Evolutionary conservation across 2,113 vertebrate genomes (phyloP), one percentile per base, ranked within the genome.

Genomic region (Chloroceryle aenea): DNA sequence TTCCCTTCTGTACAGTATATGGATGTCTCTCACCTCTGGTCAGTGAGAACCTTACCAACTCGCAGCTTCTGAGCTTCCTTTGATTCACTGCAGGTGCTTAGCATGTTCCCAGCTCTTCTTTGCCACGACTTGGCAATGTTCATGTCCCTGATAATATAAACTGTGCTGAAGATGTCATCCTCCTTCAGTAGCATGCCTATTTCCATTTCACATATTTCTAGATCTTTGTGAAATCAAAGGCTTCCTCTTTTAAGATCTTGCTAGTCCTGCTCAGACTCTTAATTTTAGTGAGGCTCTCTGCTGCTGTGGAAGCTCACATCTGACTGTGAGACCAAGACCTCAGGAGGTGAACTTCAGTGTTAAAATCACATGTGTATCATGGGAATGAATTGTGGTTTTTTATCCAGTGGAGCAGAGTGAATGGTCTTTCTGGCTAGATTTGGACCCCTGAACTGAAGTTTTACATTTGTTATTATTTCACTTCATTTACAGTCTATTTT

Each of bases 1-100:
- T 45, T 66, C 9, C 4, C 0, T 2, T 47, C 14, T 67, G 4
- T 47, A 9, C 10, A 17, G 3, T 23, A 1, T 29, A 1, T 40
- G 21, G 22, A 1, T 32, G 9, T 61, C 34, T 38, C 2, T 43
- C 30, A 12, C 2, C 8, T 36, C 15, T 63, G 25, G 8, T 36
- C n/a, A 47, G 43, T 9, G 27, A 75, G 71, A 43, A 21, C 25
- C 2, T 45, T 21, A 3, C 6, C 30, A 3, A 9, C 10, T 34
- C 38, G 40, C 2, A 55, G 53, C n/a, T 8, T 29, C 50, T 29
- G 53, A 40, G 32, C 23, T 61, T 16, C 27, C 22, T 7, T 27
- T 67, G 26, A 62, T 82, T 79, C 36, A 38, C 4, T 69, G 62
- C 45, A 56, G 53, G 11, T 7, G 2, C 10, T 40, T 13, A 9